Percentiles rank a stretch among this genome's conserved stretches.
These are phyloP conservation scores for Aotus griseimembra DNA, from an alignment of 2,797 vertebrate species.

Conservation along the genomic window DNA sequence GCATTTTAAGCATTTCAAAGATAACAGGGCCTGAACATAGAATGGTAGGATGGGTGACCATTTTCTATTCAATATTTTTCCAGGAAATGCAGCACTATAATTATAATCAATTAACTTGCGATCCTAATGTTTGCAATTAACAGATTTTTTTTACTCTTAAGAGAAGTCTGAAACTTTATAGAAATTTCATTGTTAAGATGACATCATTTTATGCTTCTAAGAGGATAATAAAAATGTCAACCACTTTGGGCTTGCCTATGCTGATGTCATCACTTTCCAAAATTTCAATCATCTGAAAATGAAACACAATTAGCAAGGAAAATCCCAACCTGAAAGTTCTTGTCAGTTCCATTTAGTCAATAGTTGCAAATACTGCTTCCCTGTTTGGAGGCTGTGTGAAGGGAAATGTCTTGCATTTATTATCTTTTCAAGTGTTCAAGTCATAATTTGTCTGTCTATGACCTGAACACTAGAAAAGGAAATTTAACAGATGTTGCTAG, in stretches of 20 bases:
- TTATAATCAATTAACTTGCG: not conserved
- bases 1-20: conserved; percentile 69
- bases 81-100: not conserved
- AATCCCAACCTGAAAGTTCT: not conserved
- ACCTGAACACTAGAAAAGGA: not conserved
- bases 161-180: not conserved
- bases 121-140: not conserved
- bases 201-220: not conserved
- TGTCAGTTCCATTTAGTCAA: not conserved
- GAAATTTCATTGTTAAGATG: not conserved
- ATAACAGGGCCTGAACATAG: not conserved
- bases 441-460: not conserved
- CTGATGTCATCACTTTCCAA: conserved; percentile 24
- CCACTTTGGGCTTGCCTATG: not conserved
- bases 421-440: not conserved
- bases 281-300: not conserved
- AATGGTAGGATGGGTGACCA: not conserved
- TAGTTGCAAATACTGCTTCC: not conserved
- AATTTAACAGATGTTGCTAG: not conserved
- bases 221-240: not conserved
- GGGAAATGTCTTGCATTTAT: not conserved
- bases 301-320: not conserved
- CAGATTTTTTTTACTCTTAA: not conserved
- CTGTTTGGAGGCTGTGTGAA: not conserved
- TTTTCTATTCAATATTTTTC: conserved; percentile 23